Evolutionary conservation across 2,888 invertebrate species (phyloP), one percentile per base, ranked within the genome.

Genomic region (Caenorhabditis uteleia): DNA sequence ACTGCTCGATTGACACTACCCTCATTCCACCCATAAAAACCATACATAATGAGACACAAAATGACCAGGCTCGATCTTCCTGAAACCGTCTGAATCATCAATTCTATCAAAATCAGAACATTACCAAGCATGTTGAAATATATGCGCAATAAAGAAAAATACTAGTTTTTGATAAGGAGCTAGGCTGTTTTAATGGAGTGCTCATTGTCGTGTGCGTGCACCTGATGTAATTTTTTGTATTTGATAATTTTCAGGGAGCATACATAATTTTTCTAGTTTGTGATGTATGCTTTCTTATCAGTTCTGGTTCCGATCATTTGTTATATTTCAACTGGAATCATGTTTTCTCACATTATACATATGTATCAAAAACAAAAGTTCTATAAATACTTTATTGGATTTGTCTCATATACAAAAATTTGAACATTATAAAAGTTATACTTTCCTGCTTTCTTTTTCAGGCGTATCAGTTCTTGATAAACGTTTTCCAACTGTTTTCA

Each of bases 61-160:
- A 74, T 10, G 72, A 70, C 75, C 75, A 75, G 25, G 70, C 74
- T 42, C 75, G 50, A 29, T 75, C 75, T 62, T 75, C 75, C 75
- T 75, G 45, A 45, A 50, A 46, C 40, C 20, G 7, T 23, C 14
- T 27, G 20, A 29, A n/a, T n/a, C 14, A 44, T 25, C 20, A 46
- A 34, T 20, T 16, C 7, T 10, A n/a, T n/a, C n/a, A n/a, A n/a
- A 27, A 33, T 33, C 4, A 38, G 16, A 46, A 36, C 14, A 46
- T 47, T 25, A 74, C 74, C 58, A 74, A 39, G 46, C 74, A 74
- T 33, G 74, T 69, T n/a, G 64, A 74, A 42, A 66, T 57, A 49
- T 71, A 74, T 7, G 69, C 74, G 12, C 61, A 64, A 26, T 71
- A 74, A 16, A 74, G 55, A 39, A 44, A 68, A 20, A 70, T 38